phyloP scores from a whole-genome alignment of 2,113 vertebrate species.

The Picathartes gymnocephalus region DNA sequence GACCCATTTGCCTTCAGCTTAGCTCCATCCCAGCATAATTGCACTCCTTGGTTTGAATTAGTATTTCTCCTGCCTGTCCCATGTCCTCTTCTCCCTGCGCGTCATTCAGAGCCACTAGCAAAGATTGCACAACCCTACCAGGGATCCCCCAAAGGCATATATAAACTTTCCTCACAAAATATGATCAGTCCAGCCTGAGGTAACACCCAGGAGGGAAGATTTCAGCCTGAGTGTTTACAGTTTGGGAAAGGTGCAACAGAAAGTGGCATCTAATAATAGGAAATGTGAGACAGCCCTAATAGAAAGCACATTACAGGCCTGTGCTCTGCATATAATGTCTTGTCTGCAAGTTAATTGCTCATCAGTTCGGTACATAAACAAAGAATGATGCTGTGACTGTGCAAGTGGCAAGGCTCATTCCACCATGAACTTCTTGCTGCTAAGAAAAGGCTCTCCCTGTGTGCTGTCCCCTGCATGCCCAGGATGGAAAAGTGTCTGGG shows the following conservation, averaged over 20 bases:
- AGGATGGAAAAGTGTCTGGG: rapidly evolving
- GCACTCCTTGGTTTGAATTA: not conserved
- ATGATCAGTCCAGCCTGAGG: not conserved
- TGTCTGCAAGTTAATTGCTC: conserved; percentile 45
- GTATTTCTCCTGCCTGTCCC: not conserved
- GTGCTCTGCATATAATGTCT: conserved; percentile 25
- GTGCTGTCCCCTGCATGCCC: not conserved
- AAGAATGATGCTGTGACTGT: conserved; percentile 39
- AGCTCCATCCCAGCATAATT: conserved; percentile 18
- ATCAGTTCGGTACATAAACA: conserved; percentile 13
- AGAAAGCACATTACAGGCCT: not conserved
- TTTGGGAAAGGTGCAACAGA: not conserved
- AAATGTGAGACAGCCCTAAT: not conserved
- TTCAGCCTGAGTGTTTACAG: not conserved
- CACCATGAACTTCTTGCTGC: not conserved
- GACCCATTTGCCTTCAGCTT: conserved; percentile 30
- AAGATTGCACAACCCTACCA: not conserved
- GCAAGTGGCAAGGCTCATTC: conserved; percentile 5
- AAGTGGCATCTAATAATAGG: conserved; percentile 3
- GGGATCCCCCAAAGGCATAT: not conserved
- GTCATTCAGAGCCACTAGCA: conserved; percentile 19
- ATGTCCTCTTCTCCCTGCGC: not conserved
- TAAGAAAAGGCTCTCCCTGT: not conserved
- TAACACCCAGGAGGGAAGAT: not conserved
- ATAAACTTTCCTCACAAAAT: not conserved